Evolutionary conservation across 2,888 invertebrate genomes (phyloP), one percentile per base, ranked within the genome.

Genomic region (Torymus texanus): DNA sequence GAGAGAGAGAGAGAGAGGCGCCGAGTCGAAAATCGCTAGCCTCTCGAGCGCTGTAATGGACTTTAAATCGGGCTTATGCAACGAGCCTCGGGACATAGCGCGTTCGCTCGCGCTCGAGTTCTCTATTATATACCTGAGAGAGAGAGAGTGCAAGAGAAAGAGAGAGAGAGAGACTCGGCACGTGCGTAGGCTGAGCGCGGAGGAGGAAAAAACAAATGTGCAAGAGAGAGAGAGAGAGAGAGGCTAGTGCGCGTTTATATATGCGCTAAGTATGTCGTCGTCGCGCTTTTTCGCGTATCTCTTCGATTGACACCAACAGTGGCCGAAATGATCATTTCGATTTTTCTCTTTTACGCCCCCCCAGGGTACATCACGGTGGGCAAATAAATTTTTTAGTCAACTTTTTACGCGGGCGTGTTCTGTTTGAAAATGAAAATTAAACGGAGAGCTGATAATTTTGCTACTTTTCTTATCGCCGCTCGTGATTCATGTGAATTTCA

Each of bases 21-120:
- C 53, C 73, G 66, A 66, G 66, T 51, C 61, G 76, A 78, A 73
- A 77, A 72, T 78, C 78, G 66, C 67, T 61, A 41, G 53, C 51
- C 59, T 51, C 59, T 70, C 58, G 29, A 21, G 50, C 24, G 74
- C 65, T 51, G 56, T 75, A 80, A 80, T 80, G 79, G 79, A 72
- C 79, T 80, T 80, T 80, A 70, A 77, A 77, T 80, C 80, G 80
- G 56, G 73, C 80, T 80, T 80, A 80, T 67, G 80, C 76, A 74
- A 78, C 70, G 68, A 16, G 63, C 41, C 41, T 50, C 63, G 41
- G 24, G 62, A 13, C 12, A 24, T 62, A 62, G 2, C 21, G 24
- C 62, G 29, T 14, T 41, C 13, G 12, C 11, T 12, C 14, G 5
- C 63, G 29, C 63, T 29, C 63, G 63, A 41, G 16, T 63, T 41